A percentile compares a stretch with the other conserved stretches of the same genome.
Evolutionary conservation across 1,140 invertebrate genomes (phyloP).

Genomic region (Spodoptera litura): DNA sequence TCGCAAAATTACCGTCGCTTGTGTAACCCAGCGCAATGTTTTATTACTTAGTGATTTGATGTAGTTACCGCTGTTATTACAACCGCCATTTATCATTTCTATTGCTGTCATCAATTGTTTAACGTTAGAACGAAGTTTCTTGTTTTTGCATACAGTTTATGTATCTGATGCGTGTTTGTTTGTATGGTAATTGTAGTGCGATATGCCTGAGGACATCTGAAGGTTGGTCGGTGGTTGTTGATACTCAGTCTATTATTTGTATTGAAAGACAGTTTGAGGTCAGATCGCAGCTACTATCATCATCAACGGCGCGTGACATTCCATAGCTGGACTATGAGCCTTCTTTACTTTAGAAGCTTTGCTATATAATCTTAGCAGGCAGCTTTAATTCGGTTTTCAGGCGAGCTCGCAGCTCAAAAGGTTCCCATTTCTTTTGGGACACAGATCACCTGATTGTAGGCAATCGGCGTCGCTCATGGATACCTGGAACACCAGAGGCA

Average conservation of each 20-base stretch:
- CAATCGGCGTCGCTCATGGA: too few relatives aligned
- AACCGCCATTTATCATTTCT: slow-evolving; percentile 38
- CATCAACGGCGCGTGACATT: too few relatives aligned
- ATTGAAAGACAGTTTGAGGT: slow-evolving; percentile 15
- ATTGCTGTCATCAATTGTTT: slow-evolving; percentile 36
- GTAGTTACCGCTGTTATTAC: slow-evolving; percentile 42
- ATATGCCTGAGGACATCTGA: background rate
- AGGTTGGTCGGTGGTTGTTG: slow-evolving; percentile 9
- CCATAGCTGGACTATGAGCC: too few relatives aligned
- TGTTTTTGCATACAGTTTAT: slow-evolving; percentile 1
- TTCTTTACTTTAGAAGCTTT: too few relatives aligned
- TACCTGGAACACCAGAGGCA: too few relatives aligned
- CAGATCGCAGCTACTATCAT: too few relatives aligned
- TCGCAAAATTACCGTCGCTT: slow-evolving; percentile 59
- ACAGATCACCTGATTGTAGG: too few relatives aligned
- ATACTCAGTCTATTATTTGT: background rate
- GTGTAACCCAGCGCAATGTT: slow-evolving; percentile 60
- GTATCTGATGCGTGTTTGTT: slow-evolving; percentile 2
- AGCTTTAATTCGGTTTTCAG: too few relatives aligned
- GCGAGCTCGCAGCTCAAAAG: too few relatives aligned
- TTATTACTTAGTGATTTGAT: slow-evolving; percentile 54
- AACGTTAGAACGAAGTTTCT: background rate
- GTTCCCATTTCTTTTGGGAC: too few relatives aligned
- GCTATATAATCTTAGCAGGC: too few relatives aligned
- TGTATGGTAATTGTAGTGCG: slow-evolving; percentile 2